Evolutionary conservation across 2,113 vertebrate genomes (phyloP).

Genomic region (Oreocharis arfaki): DNA sequence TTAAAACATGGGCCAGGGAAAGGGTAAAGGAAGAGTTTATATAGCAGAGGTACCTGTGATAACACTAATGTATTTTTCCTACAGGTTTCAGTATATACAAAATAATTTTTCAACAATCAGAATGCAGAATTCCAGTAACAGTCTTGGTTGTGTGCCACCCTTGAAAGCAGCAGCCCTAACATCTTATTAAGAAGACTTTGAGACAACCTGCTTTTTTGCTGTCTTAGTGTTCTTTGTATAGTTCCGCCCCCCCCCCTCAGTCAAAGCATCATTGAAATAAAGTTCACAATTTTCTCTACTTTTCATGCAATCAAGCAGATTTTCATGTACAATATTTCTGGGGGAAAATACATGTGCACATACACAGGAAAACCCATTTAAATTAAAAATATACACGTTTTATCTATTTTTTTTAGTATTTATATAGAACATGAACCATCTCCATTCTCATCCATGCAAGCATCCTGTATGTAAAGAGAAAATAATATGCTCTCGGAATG

Average conservation of each 20-base stretch:
- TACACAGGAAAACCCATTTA: rapidly evolving
- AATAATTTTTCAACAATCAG: not conserved
- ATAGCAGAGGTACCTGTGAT: not conserved
- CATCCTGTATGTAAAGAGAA: not conserved
- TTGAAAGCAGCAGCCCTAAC: not conserved
- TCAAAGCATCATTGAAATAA: not conserved
- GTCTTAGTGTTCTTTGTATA: not conserved
- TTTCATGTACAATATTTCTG: rapidly evolving
- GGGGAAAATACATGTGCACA: rapidly evolving
- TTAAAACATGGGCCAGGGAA: not conserved
- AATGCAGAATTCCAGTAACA: not conserved
- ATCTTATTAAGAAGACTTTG: not conserved
- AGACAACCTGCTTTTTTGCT: not conserved
- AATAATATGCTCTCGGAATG: not conserved
- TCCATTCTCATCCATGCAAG: not conserved
- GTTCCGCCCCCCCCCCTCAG: too few species aligned
- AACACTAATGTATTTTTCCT: not conserved
- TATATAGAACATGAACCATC: not conserved
- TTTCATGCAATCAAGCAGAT: not conserved
- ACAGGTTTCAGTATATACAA: not conserved
- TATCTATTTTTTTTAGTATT: not conserved
- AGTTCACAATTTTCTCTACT: not conserved
- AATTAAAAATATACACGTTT: not conserved
- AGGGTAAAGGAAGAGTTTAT: not conserved
- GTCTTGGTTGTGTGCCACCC: not conserved